A percentile compares a stretch with the other conserved stretches of the same genome.
These are phyloP conservation scores for Danio aesculapii DNA, from an alignment of 2,797 vertebrate species.

Conservation along the genomic window DNA sequence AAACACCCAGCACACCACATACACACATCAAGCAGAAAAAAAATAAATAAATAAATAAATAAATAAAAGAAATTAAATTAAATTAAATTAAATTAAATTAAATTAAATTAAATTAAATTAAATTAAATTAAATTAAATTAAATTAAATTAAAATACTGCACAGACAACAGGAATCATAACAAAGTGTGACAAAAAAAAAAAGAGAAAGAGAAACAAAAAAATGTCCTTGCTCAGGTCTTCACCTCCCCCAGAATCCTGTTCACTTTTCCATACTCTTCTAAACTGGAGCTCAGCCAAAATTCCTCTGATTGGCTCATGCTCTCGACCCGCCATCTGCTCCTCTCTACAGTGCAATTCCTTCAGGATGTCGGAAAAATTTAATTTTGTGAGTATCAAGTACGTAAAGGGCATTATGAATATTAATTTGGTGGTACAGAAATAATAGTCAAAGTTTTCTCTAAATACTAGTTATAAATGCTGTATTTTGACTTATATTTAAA, in stretches of 20 bases:
- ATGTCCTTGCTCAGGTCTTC: conserved; percentile 2
- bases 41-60: too few relatives aligned
- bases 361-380: neutral
- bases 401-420: conserved; percentile 1
- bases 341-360: conserved; percentile 23
- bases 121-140: too few relatives aligned
- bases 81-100: too few relatives aligned
- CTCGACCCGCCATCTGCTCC: conserved; percentile 35
- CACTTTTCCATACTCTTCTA: conserved; percentile 16
- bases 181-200: neutral
- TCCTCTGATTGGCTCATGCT: conserved; percentile 27
- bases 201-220: neutral
- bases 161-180: neutral
- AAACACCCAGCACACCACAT: conserved; percentile 7
- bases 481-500: neutral
- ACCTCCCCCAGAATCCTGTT: neutral
- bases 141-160: neutral
- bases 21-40: conserved; percentile 10
- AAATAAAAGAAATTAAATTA: too few relatives aligned
- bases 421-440: neutral
- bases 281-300: conserved; percentile 18
- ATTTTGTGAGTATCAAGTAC: conserved; percentile 8
- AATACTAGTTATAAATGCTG: neutral
- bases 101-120: neutral
- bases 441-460: neutral